A percentile compares a stretch with the other conserved stretches of the same genome.
phyloP scores from a whole-genome alignment of 37 sponge, comb jelly and placozoan genomes.

The Hexactinellida sp. region DNA sequence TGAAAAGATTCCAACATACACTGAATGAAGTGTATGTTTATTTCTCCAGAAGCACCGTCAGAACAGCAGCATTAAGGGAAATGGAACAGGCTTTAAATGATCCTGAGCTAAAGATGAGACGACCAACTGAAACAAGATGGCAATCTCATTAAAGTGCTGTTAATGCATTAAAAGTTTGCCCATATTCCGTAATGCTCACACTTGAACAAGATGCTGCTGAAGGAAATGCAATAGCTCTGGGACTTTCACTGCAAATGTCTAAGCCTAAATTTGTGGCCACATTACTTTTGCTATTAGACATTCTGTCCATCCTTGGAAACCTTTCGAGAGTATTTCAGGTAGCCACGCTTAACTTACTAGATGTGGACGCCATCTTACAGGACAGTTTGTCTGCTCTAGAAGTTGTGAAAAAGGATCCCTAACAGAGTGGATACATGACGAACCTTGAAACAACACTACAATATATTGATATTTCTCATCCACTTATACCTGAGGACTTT shows the following conservation, averaged over 20 bases:
- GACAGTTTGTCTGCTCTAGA: conserved; percentile 10
- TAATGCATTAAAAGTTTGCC: conserved; percentile 17
- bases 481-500: background rate
- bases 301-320: background rate
- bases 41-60: background rate
- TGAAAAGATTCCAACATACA: background rate
- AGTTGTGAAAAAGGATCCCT: background rate
- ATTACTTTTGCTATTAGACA: conserved; percentile 17
- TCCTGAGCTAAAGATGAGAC: conserved; percentile 22
- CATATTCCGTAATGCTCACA: conserved; percentile 8
- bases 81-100: conserved; percentile 28
- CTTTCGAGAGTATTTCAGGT: background rate
- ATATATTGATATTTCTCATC: background rate
- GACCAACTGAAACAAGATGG: conserved; percentile 27
- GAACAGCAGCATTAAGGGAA: conserved; percentile 23
- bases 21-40: conserved; percentile 24
- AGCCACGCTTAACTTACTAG: conserved; percentile 2
- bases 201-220: conserved; percentile 23
- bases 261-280: background rate
- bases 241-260: conserved; percentile 9
- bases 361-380: background rate
- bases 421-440: conserved; percentile 8
- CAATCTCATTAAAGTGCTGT: conserved; percentile 32
- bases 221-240: conserved; percentile 31
- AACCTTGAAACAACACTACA: conserved; percentile 8